Conservation (phyloP, 2,797 vertebrate genomes). For the Rhinophrynus dorsalis region DNA sequence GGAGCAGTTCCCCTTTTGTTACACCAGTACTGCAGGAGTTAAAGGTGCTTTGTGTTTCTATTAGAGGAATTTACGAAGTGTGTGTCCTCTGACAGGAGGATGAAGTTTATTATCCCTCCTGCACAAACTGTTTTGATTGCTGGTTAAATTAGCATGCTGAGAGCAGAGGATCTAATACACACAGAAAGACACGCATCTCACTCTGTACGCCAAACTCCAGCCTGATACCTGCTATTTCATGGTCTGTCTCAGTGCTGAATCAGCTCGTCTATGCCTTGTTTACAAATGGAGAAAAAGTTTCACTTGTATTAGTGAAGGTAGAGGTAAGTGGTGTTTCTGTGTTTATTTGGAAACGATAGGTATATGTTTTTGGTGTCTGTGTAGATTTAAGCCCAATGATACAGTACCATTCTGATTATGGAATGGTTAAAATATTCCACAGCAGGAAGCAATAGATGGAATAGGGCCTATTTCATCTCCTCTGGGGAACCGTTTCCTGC, state of each 20-base stretch:
- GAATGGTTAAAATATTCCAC: too few species aligned
- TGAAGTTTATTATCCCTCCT: slow-evolving; percentile 55
- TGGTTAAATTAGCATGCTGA: slow-evolving; percentile 61
- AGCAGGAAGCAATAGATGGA: too few species aligned
- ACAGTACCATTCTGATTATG: too few species aligned
- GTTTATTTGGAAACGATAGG: too few species aligned
- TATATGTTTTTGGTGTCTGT: too few species aligned
- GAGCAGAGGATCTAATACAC: slow-evolving; percentile 54
- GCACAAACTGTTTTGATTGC: slow-evolving; percentile 52
- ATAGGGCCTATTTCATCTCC: too few species aligned
- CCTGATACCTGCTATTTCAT: slow-evolving; percentile 55
- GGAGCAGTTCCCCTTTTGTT: neutral
- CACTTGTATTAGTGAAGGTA: slow-evolving; percentile 7
- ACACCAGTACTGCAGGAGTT: slow-evolving; percentile 11
- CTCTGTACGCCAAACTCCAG: slow-evolving; percentile 60
- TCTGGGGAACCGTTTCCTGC: too few species aligned
- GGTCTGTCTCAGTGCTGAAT: slow-evolving; percentile 40
- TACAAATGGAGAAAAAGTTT: slow-evolving; percentile 32
- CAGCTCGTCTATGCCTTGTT: slow-evolving; percentile 16
- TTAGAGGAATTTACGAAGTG: slow-evolving; percentile 35
- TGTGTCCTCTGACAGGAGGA: slow-evolving; percentile 38
- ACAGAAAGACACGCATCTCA: slow-evolving; percentile 57
- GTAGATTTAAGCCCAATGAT: too few species aligned
- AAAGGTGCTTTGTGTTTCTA: slow-evolving; percentile 17
- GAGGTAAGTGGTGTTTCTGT: too few species aligned